Conservation (phyloP, 1,140 invertebrate genomes). For the Arion vulgaris region DNA sequence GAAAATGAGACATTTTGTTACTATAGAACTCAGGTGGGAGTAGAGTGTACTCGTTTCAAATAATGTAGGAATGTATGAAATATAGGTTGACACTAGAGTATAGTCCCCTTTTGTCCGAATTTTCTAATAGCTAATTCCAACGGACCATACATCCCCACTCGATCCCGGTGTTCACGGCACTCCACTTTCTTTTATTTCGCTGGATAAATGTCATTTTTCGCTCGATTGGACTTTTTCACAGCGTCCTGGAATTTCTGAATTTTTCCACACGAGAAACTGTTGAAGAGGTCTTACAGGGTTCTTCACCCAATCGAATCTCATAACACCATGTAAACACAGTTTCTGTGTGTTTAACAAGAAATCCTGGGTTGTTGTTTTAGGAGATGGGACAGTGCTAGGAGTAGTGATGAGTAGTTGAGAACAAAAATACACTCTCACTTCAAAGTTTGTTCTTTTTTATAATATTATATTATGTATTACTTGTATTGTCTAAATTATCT, state of each 20-base stretch:
- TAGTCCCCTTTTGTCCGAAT: not conserved
- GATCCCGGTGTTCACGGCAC: not conserved
- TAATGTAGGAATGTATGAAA: too few relatives aligned
- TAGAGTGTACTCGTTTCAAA: too few relatives aligned
- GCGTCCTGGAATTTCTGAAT: not conserved
- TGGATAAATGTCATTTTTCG: not conserved
- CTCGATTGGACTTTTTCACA: slow-evolving; percentile 2
- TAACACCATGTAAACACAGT: slow-evolving; percentile 11
- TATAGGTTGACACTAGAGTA: too few relatives aligned
- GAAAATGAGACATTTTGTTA: too few relatives aligned
- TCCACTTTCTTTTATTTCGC: not conserved
- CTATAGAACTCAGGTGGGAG: too few relatives aligned
- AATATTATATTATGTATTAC: too few relatives aligned
- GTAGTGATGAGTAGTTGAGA: too few relatives aligned
- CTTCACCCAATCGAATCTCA: slow-evolving; percentile 12
- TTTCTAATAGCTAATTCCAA: not conserved
- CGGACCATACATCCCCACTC: not conserved
- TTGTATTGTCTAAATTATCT: too few relatives aligned
- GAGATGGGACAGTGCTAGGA: not conserved
- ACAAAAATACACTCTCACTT: too few relatives aligned
- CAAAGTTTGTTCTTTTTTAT: too few relatives aligned
- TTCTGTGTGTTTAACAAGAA: not conserved
- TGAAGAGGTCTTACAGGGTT: not conserved
- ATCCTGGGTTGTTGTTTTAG: not conserved
- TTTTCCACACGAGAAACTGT: slow-evolving; percentile 7